Evolutionary conservation across 2,888 invertebrate species (phyloP), one percentile per base, ranked within the genome.

Genomic region (Pseudococcus longispinus): DNA sequence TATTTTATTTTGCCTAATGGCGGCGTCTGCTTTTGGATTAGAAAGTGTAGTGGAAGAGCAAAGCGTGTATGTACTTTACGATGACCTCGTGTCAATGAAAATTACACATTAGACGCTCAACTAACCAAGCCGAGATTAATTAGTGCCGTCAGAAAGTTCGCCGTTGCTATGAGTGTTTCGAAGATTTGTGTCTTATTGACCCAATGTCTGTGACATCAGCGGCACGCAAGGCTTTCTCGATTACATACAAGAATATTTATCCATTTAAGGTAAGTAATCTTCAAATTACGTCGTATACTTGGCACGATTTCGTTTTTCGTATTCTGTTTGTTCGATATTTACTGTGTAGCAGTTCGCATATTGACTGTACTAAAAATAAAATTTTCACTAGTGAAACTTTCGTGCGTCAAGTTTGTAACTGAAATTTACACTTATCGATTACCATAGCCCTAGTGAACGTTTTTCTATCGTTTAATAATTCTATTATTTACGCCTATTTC

Each of bases 181-280:
- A 18, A 29, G 70, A 70, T 26, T 70, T 18, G 29, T 70, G 26
- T 70, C 70, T 80, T 20, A 60, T 55, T 77, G 37, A 80, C 42
- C 42, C 18, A 80, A 80, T 80, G 77, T 42, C 42, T 80, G 23
- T 80, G 77, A 80, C 37, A 80, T 80, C 77, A 80, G 77, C 42
- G 42, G 77, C 42, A 80, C 77, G 77, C 77, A 80, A 80, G 77
- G 77, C 42, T 80, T 80, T 80, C 77, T 80, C 77, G 32, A 29
- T 80, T 80, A 42, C 77, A 20, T 80, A 26, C 37, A 80, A 42
- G 20, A 80, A 42, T 80, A 80, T 80, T 80, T 42, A 37, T 37
- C 77, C 77, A 80, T 80, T 80, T 80, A 80, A 80, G 77, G 77
- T 80, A 80, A 80, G 77, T 29, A 20, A 80, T 29, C 42, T 80